Base-by-base conservation (phyloP, 2,797 vertebrate genomes). In the Pagetopsis macropterus region DNA sequence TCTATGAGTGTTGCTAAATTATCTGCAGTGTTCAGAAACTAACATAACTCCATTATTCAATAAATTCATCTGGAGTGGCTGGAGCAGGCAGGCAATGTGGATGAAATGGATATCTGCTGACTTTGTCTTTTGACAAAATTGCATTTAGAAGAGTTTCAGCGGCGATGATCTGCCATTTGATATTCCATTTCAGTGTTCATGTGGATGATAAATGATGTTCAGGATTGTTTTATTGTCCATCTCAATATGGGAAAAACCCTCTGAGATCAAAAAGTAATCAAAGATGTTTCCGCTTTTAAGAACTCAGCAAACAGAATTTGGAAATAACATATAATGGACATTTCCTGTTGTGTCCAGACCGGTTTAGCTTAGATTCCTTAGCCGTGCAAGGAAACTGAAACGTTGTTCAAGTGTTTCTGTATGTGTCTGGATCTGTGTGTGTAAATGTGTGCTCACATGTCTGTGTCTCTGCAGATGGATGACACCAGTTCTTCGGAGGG, bases 401-500 rank as follows among this genome's bases (percentile, higher is more conserved):
- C 52, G 9, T 62, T 61, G 61, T 17, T 55, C 19, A 51, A 23
- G 41, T 44, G 3, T 33, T 81, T 40, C 5, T 23, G 48, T 9
- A 59, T 50, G 17, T 48, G 15, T 43, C 37, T 82, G 56, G 37
- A 43, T 27, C 7, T 44, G 14, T 70, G 56, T 21, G 16, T 61
- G 6, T 57, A 23, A 16, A 40, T 7, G 14, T 31, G 40, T 50
- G 27, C 40, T 81, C 12, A 76, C 19, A 14, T 7, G 4, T 85
- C 46, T 89, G 16, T 31, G 4, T 70, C 33, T 6, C 49, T 72
- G 73, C 89, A 99, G 98, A 95, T 98, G 44, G 97, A 99, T 46
- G 97, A 98, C 14, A 98, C 95, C 76, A 99, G 98, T 86, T 99
- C 98, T 7, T 99, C 98, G 0, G 98, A 99, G 85, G 98, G 98